These are phyloP conservation scores for Sardina pilchardus DNA, from an alignment of 2,113 vertebrate genomes.

Conservation along the genomic window DNA sequence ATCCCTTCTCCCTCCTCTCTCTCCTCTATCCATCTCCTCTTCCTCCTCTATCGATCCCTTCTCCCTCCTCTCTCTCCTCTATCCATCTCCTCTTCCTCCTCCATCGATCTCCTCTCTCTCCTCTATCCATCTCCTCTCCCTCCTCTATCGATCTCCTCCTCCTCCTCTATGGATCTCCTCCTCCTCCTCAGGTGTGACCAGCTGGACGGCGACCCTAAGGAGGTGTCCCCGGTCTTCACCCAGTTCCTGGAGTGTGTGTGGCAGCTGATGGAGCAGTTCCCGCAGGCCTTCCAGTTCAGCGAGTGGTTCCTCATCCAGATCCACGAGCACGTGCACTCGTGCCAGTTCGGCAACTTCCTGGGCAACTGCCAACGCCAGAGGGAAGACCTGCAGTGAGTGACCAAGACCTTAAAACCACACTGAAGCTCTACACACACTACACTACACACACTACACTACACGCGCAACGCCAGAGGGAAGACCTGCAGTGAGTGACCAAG, in stretches of 20 bases:
- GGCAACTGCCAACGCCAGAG: conserved; percentile 93
- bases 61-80: too few relatives aligned
- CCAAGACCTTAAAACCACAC: neutral
- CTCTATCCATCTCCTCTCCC: too few relatives aligned
- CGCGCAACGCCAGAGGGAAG: conserved; percentile 94
- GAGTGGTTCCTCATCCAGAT: conserved; percentile 98
- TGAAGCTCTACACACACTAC: neutral
- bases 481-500: conserved; percentile 81
- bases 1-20: too few relatives aligned
- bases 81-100: too few relatives aligned
- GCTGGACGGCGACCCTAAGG: conserved; percentile 89
- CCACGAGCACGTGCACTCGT: conserved; percentile 95
- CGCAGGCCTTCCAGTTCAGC: conserved; percentile 90
- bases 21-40: too few relatives aligned
- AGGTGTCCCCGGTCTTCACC: conserved; percentile 94
- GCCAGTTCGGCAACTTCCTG: conserved; percentile 97
- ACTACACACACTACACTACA: neutral
- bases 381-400: conserved; percentile 89
- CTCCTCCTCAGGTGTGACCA: conserved; percentile 84
- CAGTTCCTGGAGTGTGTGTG: conserved; percentile 97
- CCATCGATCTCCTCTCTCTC: too few relatives aligned
- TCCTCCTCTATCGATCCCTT: too few relatives aligned
- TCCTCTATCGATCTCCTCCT: too few relatives aligned
- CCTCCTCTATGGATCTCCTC: too few relatives aligned
- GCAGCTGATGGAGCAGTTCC: conserved; percentile 95